Evolutionary conservation across 1,140 invertebrate species (phyloP), one percentile per base, ranked within the genome.

Genomic region (Scaptomyza hsui): DNA sequence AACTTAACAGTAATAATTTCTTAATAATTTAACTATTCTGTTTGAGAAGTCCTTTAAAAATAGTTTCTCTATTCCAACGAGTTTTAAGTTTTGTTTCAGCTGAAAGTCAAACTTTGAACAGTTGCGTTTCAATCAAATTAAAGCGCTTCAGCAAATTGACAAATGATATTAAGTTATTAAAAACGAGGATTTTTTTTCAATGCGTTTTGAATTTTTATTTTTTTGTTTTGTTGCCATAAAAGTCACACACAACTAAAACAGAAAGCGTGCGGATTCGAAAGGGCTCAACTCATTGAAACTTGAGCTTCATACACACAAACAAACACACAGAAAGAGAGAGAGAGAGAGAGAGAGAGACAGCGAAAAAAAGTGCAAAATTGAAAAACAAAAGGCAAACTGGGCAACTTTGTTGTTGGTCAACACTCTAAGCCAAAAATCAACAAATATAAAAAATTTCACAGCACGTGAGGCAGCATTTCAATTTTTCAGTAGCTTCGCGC

Each of bases 391-490:
- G 81, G 77, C 72, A 80, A 86, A 86, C 72, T 70, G 73, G 64
- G 44, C 29, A 82, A 85, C 82, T 85, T 86, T 86, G 77, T 88
- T 89, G 86, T 88, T 81, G 82, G 82, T 88, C 82, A 88, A 88
- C 83, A 88, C 82, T 88, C 82, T 88, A 88, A 88, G 83, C 82
- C 83, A 89, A 88, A 88, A 88, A 88, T 88, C 83, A 88, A 88
- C 82, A 88, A 88, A 89, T 82, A 80, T 80, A 85, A 85, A 85
- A 85, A 85, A 80, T 79, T 85, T 72, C 37, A 29, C 45, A 70
- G 81, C 81, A 88, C 82, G 82, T 88, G 82, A 88, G 82, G 83
- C 57, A 78, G 83, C 82, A 88, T 88, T 88, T 88, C 82, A 88
- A 88, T 88, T 88, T 88, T 88, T 88, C 80, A 88, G 67, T 61